Evolutionary conservation across 2,113 vertebrate species (phyloP), one percentile per base, ranked within the genome.

Genomic region (Chionodraco myersi): DNA sequence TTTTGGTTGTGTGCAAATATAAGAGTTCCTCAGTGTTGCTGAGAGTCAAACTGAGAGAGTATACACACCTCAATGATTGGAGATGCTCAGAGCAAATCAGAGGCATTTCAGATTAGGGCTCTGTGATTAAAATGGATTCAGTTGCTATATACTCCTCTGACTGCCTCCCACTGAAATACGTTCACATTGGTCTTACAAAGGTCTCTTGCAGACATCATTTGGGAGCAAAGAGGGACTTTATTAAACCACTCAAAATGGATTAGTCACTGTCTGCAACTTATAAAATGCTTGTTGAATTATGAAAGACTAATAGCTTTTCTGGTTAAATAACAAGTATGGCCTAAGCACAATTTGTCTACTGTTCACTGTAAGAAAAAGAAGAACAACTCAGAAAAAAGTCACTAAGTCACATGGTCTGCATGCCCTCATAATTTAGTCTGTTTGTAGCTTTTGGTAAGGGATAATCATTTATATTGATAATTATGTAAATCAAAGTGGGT

Each of bases 61-160:
- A n/a, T n/a, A 6, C n/a, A 21, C 34, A 75, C 21, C 51, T 49
- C 58, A 49, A 64, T 34, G 72, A 66, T 21, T 23, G 3, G 60
- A 75, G 74, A 67, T 64, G 52, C 66, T 82, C 16, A 69, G 45
- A 80, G 64, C 49, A 49, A 58, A 66, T 71, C 53, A 49, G 66
- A 78, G 68, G 62, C 21, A 59, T 56, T 36, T 82, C 52, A 79
- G 61, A 68, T 67, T 60, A 69, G 52, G 4, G 12, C 36, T 18
- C 36, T 79, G 75, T 72, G 79, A 72, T 56, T 51, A 7, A 62
- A 73, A 57, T 57, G 44, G 45, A 60, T 15, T 68, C 30, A 67
- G 62, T 30, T 63, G 21, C 36, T 54, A 62, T 18, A 10, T 60
- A 15, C 21, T 57, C 26, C 4, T 54, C 47, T 30, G 26, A 48